These are phyloP conservation scores for Holothuria glaberrima DNA, from an alignment of 35 echinoderm and acorn worm species.

Conservation along the genomic window DNA sequence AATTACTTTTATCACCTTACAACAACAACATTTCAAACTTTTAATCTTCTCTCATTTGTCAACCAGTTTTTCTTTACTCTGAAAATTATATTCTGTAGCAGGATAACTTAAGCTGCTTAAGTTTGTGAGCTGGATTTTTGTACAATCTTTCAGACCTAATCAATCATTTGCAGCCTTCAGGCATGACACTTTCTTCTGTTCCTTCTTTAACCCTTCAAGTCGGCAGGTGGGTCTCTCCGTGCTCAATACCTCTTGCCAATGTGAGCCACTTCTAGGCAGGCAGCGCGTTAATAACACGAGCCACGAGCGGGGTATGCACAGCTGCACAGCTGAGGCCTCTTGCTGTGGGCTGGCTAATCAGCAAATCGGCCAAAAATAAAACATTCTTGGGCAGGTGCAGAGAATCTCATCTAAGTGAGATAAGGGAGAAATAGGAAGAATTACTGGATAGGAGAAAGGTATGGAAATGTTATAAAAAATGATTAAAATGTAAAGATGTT, in stretches of 20 bases:
- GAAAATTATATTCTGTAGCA: too few relatives aligned
- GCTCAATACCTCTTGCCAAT: slow-evolving; percentile 33
- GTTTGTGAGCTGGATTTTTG: slow-evolving; percentile 27
- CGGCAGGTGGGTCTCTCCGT: slow-evolving; percentile 49
- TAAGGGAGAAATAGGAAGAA: slow-evolving; percentile 3
- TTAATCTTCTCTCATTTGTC: too few relatives aligned
- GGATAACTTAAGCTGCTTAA: slow-evolving; percentile 9
- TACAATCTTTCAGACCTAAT: slow-evolving; percentile 39
- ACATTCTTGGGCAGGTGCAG: slow-evolving; percentile 60
- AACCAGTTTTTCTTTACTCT: too few relatives aligned
- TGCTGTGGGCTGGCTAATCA: slow-evolving; percentile 54
- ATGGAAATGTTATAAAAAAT: slow-evolving; percentile 10
- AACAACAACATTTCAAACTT: too few relatives aligned
- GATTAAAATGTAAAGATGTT: slow-evolving; percentile 12
- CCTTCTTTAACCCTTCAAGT: slow-evolving; percentile 58
- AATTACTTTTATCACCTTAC: too few relatives aligned
- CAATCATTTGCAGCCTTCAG: slow-evolving; percentile 45
- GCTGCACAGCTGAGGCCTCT: slow-evolving; percentile 56
- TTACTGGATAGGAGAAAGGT: neutral
- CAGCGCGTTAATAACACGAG: slow-evolving; percentile 53
- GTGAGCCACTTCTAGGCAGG: slow-evolving; percentile 57
- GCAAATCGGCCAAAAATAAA: slow-evolving; percentile 64
- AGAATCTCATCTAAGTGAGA: slow-evolving; percentile 16
- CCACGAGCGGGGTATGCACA: slow-evolving; percentile 58
- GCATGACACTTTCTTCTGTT: slow-evolving; percentile 44